Evolutionary conservation across 2,113 vertebrate species (phyloP), one percentile per base, ranked within the genome.

Genomic region (Orthonyx spaldingii): DNA sequence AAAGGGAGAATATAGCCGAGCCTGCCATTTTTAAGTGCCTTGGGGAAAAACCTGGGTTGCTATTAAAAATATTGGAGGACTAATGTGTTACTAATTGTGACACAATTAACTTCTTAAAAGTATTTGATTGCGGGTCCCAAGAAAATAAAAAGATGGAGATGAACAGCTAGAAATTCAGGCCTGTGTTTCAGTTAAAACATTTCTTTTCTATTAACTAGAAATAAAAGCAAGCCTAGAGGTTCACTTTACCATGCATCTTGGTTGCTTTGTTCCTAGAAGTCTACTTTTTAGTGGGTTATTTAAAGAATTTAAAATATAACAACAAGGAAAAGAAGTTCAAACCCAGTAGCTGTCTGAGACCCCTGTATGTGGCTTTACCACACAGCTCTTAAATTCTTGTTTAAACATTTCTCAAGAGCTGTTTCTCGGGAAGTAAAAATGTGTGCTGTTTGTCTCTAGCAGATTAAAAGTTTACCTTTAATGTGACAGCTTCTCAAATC

Each of bases 381-480:
- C 87, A 95, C 84, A 95, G 86, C 91, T 97, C 91, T 95, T 97
- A 96, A 98, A 97, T 92, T 97, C 97, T 97, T 97, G 88, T 97
- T 97, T 96, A 97, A 97, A 96, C 91, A 92, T 97, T 96, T 96
- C 63, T 96, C 57, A 72, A 92, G 96, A 97, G 93, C 87, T 96
- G 92, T 96, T 96, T 85, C 79, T 95, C 24, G 12, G 87, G 96
- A 97, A 96, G 93, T 93, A 96, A 96, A 97, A 97, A 86, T 83
- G 70, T 89, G 60, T 92, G 82, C 72, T 92, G 68, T 97, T 97
- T 97, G 93, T 94, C 93, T 94, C 27, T 64, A 93, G 92, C 82
- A 97, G 96, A 98, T 94, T 91, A 96, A 96, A 97, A 96, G 95
- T 98, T 97, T 97, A 95, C 94, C 91, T 97, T 97, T 86, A 52